A percentile compares a stretch with the other conserved stretches of the same genome.
Evolutionary conservation across 1,140 invertebrate species (phyloP).

Genomic region (Caerostris darwini): DNA sequence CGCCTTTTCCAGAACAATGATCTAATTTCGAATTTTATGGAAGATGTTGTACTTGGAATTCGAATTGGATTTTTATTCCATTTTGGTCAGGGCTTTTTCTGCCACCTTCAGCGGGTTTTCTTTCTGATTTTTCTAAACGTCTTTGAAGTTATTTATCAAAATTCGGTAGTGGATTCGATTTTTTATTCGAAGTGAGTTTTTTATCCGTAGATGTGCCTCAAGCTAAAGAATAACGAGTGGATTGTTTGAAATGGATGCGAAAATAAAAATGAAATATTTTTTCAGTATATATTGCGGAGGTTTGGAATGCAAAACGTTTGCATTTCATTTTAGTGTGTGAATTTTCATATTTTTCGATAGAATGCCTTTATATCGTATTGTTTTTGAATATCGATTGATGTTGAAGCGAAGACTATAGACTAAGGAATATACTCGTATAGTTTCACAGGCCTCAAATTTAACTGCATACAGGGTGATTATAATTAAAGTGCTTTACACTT

Average conservation of each 20-base stretch:
- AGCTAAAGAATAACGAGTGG: neutral
- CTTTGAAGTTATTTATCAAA: neutral
- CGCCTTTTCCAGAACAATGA: neutral
- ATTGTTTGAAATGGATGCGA: neutral
- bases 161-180: neutral
- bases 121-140: neutral
- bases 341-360: too few species aligned
- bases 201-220: neutral
- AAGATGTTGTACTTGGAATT: neutral
- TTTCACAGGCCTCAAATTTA: too few species aligned
- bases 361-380: too few species aligned
- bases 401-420: too few species aligned
- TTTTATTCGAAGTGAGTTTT: neutral
- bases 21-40: slow-evolving; percentile 27
- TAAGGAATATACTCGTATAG: too few species aligned
- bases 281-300: too few species aligned
- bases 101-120: neutral
- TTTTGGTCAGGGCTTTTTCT: neutral
- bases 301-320: too few species aligned
- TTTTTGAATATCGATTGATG: too few species aligned
- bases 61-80: neutral
- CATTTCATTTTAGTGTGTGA: too few species aligned
- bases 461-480: too few species aligned
- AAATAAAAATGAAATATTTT: too few species aligned
- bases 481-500: too few species aligned